Base-by-base conservation (phyloP, 2,888 invertebrate species). In the Macrophya alboannulata region DNA sequence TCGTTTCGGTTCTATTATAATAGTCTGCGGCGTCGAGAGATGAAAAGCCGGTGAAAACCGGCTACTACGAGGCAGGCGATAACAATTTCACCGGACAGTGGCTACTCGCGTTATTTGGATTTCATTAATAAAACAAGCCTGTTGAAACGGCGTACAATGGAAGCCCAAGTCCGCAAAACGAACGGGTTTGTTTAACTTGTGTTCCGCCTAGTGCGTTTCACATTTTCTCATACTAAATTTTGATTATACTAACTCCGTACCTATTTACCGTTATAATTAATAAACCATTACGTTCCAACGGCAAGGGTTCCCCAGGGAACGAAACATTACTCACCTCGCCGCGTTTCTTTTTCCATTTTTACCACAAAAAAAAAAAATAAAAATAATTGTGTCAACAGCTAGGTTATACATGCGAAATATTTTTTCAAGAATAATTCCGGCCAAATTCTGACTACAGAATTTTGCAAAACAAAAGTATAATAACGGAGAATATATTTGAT, bases 61-160 rank as follows among this genome's bases (percentile, higher is more conserved):
- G 37, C 10, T 68, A 68, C 68, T 25, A 25, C 31, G 25, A 68
- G 79, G 81, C 72, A 43, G 72, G 86, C 83, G 81, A 82, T 85
- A 77, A 81, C 43, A 79, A 85, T 68, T 85, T 68, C 85, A 71
- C 85, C 45, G 40, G 79, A n/a, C 43, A 74, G 76, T 55, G 62
- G 72, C 71, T 55, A 71, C 21, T 6, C 48, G n/a, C 85, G 72
- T 88, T 90, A 89, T 90, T 91, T 90, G 90, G 89, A 88, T 90
- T 90, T 90, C 90, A 90, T 91, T 91, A 91, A 91, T 90, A 91
- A 91, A 89, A 88, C 86, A 90, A 88, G 83, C 84, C 45, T 43
- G 68, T 31, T 40, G n/a, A 81, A 21, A 21, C 62, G 25, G 31
- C 68, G 45, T 71, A 83, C 83, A 83, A 65, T 83, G 48, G 21